Evolutionary conservation across 2,797 vertebrate genomes (phyloP).

Genomic region (Lerista edwardsae): DNA sequence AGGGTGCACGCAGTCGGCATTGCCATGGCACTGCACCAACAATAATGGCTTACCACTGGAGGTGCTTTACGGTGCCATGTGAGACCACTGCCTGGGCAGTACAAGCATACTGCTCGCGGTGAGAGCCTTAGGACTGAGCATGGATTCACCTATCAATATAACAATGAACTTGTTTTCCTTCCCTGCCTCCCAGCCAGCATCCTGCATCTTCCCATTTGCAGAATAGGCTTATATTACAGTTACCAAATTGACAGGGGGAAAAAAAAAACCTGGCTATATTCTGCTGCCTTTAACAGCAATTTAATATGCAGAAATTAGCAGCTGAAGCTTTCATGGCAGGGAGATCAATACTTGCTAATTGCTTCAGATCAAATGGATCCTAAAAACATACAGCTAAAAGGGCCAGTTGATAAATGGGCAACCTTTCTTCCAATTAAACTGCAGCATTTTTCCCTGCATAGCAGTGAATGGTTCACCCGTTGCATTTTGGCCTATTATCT

Average conservation of each 20-base stretch:
- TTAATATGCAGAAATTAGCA: neutral
- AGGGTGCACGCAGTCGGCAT: no score
- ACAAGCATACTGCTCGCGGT: no score
- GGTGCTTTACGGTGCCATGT: no score
- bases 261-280: neutral
- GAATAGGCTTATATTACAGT: neutral
- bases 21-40: no score
- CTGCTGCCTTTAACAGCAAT: neutral
- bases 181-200: neutral
- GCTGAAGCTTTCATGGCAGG: neutral
- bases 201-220: neutral
- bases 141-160: neutral
- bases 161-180: no score
- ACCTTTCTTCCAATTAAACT: no score
- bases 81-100: no score
- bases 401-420: slow-evolving; percentile 7
- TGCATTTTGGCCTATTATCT: neutral
- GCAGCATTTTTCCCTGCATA: neutral
- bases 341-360: neutral
- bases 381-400: neutral
- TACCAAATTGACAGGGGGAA: neutral
- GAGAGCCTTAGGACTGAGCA: no score
- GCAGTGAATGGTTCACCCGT: neutral
- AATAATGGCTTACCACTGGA: no score
- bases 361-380: neutral